Percentiles rank a stretch among this genome's conserved stretches.
These are phyloP conservation scores for Arrhamphus sclerolepis DNA, from an alignment of 2,797 vertebrate species.

Conservation along the genomic window DNA sequence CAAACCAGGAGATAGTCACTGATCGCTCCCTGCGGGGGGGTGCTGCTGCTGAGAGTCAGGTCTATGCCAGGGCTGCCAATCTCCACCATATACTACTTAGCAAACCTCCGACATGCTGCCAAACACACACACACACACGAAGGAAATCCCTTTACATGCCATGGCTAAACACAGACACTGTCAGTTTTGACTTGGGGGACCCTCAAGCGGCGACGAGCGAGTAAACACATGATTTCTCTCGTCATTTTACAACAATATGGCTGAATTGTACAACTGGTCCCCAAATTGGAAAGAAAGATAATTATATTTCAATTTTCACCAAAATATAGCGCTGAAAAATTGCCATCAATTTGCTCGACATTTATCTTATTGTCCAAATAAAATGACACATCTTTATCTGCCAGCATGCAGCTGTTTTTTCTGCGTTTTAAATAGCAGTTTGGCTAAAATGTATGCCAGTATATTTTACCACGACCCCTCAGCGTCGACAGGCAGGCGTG, in stretches of 20 bases:
- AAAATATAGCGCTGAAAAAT: no score
- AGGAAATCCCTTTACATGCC: conserved; percentile 78
- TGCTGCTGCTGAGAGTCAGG: conserved; percentile 51
- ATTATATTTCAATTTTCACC: neutral
- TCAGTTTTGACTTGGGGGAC: conserved; percentile 71
- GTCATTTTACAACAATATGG: conserved; percentile 31
- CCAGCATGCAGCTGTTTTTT: conserved; percentile 62
- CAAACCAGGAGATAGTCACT: conserved; percentile 63
- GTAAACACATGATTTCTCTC: conserved; percentile 46
- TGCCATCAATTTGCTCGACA: neutral
- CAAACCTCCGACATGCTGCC: conserved; percentile 59
- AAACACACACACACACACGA: conserved; percentile 38
- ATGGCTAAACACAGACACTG: conserved; percentile 75
- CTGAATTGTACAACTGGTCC: conserved; percentile 16
- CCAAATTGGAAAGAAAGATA: neutral
- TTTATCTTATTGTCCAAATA: conserved; percentile 10
- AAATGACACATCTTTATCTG: conserved; percentile 42
- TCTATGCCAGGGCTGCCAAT: conserved; percentile 67
- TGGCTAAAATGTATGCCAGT: conserved; percentile 58
- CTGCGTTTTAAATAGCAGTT: conserved; percentile 63
- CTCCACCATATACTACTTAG: conserved; percentile 62
- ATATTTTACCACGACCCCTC: conserved; percentile 68
- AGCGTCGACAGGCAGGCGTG: conserved; percentile 71
- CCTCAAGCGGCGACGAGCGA: conserved; percentile 61
- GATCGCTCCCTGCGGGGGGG: conserved; percentile 61